Percentiles rank a stretch among this genome's conserved stretches.
Evolutionary conservation across 2,113 vertebrate genomes (phyloP).

Genomic region (Phocoena phocoena): DNA sequence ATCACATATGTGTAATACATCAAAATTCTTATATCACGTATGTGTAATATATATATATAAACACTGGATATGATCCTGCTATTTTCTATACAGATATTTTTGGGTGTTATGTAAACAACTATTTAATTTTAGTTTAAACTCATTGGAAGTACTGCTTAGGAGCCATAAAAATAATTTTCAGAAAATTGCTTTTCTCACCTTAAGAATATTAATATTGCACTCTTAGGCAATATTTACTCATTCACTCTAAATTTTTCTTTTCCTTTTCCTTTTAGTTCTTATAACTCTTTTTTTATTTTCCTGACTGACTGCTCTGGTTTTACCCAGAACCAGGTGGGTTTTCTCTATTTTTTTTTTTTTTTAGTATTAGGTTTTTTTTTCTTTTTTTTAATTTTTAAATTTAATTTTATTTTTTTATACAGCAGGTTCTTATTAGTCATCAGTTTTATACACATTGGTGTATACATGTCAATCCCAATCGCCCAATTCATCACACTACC

Average conservation of each 20-base stretch:
- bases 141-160: not conserved
- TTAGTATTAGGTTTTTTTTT: too few species aligned
- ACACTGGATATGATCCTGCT: not conserved
- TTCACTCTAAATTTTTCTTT: not conserved
- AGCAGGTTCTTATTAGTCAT: too few species aligned
- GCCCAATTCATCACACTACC: too few species aligned
- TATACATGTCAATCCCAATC: too few species aligned
- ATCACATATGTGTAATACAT: too few species aligned
- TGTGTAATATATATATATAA: not conserved
- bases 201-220: not conserved
- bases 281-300: not conserved
- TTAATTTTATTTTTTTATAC: too few species aligned
- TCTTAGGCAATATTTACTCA: not conserved
- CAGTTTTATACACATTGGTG: too few species aligned
- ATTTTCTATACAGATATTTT: not conserved
- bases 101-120: constrained; percentile 30
- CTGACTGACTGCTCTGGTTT: not conserved
- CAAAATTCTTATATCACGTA: not conserved
- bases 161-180: constrained; percentile 35
- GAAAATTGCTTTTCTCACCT: not conserved
- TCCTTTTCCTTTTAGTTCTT: not conserved
- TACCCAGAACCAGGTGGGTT: not conserved
- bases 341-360: too few species aligned
- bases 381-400: too few species aligned
- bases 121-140: constrained; percentile 29